Base-by-base conservation (phyloP, 2,888 invertebrate genomes). In the Priapulus caudatus region DNA sequence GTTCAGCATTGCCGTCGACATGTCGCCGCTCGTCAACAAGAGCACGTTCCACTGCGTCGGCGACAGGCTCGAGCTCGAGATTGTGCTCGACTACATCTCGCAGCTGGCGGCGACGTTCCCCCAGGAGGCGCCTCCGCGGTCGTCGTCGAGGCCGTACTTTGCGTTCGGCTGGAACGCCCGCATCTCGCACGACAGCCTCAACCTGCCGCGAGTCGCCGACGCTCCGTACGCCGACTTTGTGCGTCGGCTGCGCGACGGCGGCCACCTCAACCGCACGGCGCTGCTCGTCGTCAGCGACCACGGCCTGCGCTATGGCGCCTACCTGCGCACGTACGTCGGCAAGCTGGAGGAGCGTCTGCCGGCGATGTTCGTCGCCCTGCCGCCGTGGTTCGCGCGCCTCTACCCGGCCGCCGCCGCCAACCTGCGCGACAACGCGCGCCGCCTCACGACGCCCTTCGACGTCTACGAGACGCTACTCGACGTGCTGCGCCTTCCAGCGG, bases 271-370 rank as follows among this genome's bases (percentile, higher is more conserved):
- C 46, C 47, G 56, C 24, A 58, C 63, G 0, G 49, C 61, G 43
- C 45, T 63, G 3, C 21, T 63, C 16, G 54, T 62, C 24, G 58
- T 67, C 58, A 70, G 71, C 53, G 72, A 72, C 51, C 72, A 72
- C 55, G 72, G 72, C 15, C 65, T 67, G 56, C 59, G 72, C 16
- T 68, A 69, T 49, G 71, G 69, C 5, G 54, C 58, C 21, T 67
- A 71, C 43, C 58, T 68, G 23, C 58, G 62, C 45, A 68, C 69
- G 1, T 66, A 63, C 52, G 86, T 90, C 23, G 75, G 74, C 0
- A 67, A 71, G 65, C 76, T 91, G 65, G 92, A 93, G 70, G 91
- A 89, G 67, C 79, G 90, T 46, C 75, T 91, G 52, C 92, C 93
- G 0, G 81, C 89, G 58, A 74, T 88, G 23, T 81, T 82, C 60